phyloP scores from a whole-genome alignment of 2,888 invertebrate genomes.

The Zootermopsis nevadensis region DNA sequence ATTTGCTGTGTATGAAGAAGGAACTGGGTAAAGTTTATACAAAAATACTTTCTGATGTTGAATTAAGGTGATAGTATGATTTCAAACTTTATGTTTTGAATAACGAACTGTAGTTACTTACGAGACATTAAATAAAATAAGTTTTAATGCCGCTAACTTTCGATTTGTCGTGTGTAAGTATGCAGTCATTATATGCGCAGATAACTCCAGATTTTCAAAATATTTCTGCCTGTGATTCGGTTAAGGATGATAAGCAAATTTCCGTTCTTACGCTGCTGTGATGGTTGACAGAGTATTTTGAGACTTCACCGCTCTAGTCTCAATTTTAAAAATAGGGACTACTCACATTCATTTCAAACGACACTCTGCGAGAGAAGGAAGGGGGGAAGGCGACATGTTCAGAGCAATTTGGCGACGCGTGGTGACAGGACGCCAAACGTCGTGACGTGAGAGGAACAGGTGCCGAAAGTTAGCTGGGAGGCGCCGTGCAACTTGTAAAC shows the following conservation, averaged over 20 bases:
- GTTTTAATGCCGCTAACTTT: no score
- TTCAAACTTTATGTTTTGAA: no score
- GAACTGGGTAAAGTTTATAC: no score
- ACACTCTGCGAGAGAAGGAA: slow-evolving; percentile 13
- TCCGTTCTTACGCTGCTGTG: not conserved
- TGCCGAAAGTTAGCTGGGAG: slow-evolving; percentile 48
- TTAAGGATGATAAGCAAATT: no score
- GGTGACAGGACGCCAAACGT: slow-evolving; percentile 48
- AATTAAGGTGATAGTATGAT: no score
- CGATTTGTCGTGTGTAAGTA: no score
- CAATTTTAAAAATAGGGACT: slow-evolving; percentile 49
- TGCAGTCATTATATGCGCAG: not conserved
- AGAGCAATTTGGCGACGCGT: slow-evolving; percentile 51
- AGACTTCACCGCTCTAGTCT: slow-evolving; percentile 34
- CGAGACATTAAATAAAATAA: no score
- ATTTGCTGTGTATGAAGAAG: no score
- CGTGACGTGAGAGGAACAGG: slow-evolving; percentile 49
- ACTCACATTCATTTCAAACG: slow-evolving; percentile 32
- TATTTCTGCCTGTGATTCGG: no score
- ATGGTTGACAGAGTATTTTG: slow-evolving; percentile 43
- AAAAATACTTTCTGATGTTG: no score
- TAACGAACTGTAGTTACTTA: no score
- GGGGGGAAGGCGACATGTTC: slow-evolving; percentile 31
- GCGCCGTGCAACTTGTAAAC: slow-evolving; percentile 28
- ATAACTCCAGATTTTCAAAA: not conserved